These are phyloP conservation scores for Callaeas wilsoni DNA, from an alignment of 2,113 vertebrate genomes.

Conservation along the genomic window DNA sequence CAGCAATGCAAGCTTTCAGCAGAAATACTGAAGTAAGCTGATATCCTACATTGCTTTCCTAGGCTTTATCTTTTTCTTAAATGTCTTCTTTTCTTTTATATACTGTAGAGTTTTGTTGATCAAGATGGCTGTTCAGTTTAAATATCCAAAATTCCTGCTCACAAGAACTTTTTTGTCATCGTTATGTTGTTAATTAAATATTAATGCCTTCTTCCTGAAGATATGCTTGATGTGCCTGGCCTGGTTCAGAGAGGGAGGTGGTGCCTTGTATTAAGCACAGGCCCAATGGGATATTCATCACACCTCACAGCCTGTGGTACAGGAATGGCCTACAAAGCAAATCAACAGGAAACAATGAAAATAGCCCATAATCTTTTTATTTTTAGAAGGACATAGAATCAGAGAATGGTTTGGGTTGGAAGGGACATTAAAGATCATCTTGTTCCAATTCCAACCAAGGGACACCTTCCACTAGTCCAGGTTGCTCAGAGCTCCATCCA, in stretches of 20 bases:
- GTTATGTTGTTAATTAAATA: not conserved
- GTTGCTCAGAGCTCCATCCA: not conserved
- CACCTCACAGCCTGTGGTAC: not conserved
- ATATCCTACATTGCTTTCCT: not conserved
- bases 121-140: not conserved
- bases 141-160: not conserved
- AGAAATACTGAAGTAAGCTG: not conserved
- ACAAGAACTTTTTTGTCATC: not conserved
- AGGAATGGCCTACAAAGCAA: not conserved
- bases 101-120: not conserved
- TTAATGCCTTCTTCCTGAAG: not conserved
- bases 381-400: not conserved
- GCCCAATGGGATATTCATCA: not conserved
- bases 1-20: not conserved
- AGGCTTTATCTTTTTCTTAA: not conserved
- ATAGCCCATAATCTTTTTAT: rapidly evolving
- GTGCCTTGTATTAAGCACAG: not conserved
- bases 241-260: not conserved
- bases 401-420: not conserved
- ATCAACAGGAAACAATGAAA: not conserved
- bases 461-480: not conserved
- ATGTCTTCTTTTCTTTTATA: not conserved
- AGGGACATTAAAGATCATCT: not conserved
- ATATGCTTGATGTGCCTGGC: not conserved
- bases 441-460: too few relatives aligned